Base-by-base conservation (phyloP, 2,888 invertebrate species). In the Chelonus formosanus region DNA sequence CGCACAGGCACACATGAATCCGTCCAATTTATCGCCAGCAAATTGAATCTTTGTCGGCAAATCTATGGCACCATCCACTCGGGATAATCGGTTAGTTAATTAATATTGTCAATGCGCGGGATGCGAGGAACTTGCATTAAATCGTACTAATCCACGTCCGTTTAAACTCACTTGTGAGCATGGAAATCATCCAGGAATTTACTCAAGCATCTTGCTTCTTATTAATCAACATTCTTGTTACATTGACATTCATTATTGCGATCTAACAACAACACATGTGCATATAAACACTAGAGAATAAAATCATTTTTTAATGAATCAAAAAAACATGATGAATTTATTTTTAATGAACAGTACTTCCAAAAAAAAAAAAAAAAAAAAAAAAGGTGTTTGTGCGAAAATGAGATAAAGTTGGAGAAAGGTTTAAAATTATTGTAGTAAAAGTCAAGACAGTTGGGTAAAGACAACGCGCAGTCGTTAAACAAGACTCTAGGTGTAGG, bases 61-160 rank as follows among this genome's bases (percentile, higher is more conserved):
- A 66, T 66, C 52, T 55, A 57, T 50, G 55, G 54, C 45, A 55
- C 60, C 52, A 67, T 59, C 52, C 43, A 59, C 63, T 31, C 48
- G 44, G 60, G 67, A 71, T 71, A 68, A 71, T 71, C 69, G 69
- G 53, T 55, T 54, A 55, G 67, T 69, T 71, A 70, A 71, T 71
- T 69, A 70, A 69, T 70, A 70, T 70, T 67, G 68, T 70, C 73
- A 70, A 63, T 68, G 68, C 67, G 66, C 54, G 59, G 47, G 61
- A 48, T 56, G 57, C 58, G 59, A 52, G 61, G 48, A 43, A 20
- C 40, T 34, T 10, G 40, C 36, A 67, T 56, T 61, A 48, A 68
- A 65, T 50, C 45, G 36, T 48, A 62, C 65, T 48, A 52, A 52
- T 63, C 55, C 52, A 52, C 43, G 52, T 52, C 52, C 40, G 52